A percentile compares a stretch with the other conserved stretches of the same genome.
Evolutionary conservation across 2,113 vertebrate species (phyloP).

Genomic region (Sapayoa aenigma): DNA sequence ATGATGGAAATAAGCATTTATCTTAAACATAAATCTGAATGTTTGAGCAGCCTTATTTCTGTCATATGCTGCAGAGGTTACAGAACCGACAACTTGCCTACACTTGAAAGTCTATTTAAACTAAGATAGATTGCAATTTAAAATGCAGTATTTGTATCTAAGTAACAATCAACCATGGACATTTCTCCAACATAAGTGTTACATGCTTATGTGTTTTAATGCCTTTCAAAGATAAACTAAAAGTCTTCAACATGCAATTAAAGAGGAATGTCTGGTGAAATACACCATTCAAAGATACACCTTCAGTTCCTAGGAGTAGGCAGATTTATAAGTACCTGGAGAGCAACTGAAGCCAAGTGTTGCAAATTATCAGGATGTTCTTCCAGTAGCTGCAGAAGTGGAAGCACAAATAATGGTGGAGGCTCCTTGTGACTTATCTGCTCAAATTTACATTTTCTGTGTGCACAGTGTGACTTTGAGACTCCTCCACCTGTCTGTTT

Average conservation of each 20-base stretch:
- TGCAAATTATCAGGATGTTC: neutral
- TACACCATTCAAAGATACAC: neutral
- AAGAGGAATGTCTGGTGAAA: neutral
- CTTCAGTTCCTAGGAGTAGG: neutral
- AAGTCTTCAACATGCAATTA: neutral
- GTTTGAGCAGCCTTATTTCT: neutral
- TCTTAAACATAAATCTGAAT: neutral
- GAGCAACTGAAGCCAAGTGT: neutral
- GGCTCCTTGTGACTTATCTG: neutral
- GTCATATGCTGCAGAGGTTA: neutral
- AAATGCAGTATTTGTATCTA: neutral
- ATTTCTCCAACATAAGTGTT: neutral
- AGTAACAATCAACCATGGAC: neutral
- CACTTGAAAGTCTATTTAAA: constrained; percentile 27
- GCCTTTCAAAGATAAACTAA: neutral
- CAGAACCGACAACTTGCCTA: constrained; percentile 20
- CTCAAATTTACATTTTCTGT: neutral
- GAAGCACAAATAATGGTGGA: neutral
- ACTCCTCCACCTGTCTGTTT: neutral
- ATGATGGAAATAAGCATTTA: neutral
- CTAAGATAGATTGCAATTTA: neutral
- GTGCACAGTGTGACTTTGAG: neutral
- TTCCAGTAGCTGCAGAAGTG: neutral
- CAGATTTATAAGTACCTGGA: neutral
- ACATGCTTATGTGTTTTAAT: neutral